Evolutionary conservation across 1,140 invertebrate genomes (phyloP).

Genomic region (Lepidurus couesii): DNA sequence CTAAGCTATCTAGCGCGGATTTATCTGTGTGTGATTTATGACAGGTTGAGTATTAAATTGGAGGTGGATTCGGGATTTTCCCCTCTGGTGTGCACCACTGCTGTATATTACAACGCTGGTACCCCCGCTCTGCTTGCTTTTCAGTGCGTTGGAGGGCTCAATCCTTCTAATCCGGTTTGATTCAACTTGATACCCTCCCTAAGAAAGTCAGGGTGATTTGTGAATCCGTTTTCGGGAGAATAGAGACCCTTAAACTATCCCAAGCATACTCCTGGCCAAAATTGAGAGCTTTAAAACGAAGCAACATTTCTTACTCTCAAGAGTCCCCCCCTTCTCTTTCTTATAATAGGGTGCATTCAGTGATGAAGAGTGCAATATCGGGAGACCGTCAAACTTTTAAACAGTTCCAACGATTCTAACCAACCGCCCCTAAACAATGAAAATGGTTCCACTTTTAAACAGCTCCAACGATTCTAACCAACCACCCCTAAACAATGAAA

Average conservation of each 20-base stretch:
- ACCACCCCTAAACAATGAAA: too few relatives aligned
- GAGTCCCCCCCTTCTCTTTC: neutral
- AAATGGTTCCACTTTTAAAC: too few relatives aligned
- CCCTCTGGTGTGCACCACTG: neutral
- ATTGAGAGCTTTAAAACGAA: conserved; percentile 8
- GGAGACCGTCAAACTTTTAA: neutral
- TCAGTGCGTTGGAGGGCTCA: conserved; percentile 4
- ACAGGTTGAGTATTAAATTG: neutral
- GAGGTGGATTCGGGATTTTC: neutral
- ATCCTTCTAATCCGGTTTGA: conserved; percentile 17
- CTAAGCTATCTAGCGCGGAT: neutral
- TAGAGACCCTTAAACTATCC: neutral
- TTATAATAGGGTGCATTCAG: neutral
- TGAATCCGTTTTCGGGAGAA: neutral
- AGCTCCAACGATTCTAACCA: too few relatives aligned
- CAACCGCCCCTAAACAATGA: too few relatives aligned
- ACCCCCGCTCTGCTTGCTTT: neutral
- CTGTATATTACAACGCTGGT: neutral
- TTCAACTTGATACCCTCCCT: conserved; percentile 8
- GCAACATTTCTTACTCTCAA: neutral
- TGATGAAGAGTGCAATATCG: neutral
- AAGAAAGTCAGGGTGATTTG: conserved; percentile 11
- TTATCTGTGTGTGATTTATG: conserved; percentile 5
- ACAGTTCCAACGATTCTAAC: too few relatives aligned
- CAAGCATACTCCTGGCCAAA: neutral